A percentile compares a stretch with the other conserved stretches of the same genome.
These are phyloP conservation scores for Drosophila ironensis DNA, from an alignment of 1,140 invertebrate species.

Conservation along the genomic window DNA sequence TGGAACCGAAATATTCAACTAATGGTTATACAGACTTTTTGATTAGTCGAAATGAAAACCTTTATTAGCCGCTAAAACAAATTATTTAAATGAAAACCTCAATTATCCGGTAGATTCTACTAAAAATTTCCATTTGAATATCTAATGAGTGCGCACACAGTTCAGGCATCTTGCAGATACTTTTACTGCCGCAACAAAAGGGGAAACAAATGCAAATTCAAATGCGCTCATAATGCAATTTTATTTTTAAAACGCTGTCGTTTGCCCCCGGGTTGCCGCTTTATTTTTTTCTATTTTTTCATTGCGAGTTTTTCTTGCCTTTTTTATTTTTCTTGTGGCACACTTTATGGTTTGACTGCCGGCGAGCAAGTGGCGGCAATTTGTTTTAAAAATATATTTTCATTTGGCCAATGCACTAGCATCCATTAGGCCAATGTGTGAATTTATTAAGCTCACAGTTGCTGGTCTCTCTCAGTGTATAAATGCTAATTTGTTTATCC, in stretches of 20 bases:
- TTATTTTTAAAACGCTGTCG: slow-evolving; percentile 72
- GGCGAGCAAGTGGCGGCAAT: slow-evolving; percentile 66
- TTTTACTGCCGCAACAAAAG: slow-evolving; percentile 10
- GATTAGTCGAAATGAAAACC: no score
- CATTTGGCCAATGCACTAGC: slow-evolving; percentile 19
- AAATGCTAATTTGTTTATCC: slow-evolving; percentile 37
- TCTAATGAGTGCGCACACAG: slow-evolving; percentile 7
- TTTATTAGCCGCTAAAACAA: background rate
- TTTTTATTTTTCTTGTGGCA: slow-evolving; percentile 49
- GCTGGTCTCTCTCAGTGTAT: slow-evolving; percentile 19
- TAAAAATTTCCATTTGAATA: slow-evolving; percentile 19
- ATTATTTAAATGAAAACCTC: background rate
- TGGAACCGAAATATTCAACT: background rate
- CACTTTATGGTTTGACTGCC: slow-evolving; percentile 48
- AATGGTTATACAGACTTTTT: no score
- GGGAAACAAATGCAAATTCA: slow-evolving; percentile 49
- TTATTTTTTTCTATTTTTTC: background rate
- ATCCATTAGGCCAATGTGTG: slow-evolving; percentile 25
- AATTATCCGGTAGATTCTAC: background rate
- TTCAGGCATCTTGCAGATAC: slow-evolving; percentile 2
- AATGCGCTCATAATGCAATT: slow-evolving; percentile 75
- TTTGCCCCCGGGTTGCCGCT: slow-evolving; percentile 24
- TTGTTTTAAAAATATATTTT: slow-evolving; percentile 68
- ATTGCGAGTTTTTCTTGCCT: slow-evolving; percentile 1
- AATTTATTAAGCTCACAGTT: slow-evolving; percentile 46